phyloP scores from a whole-genome alignment of 2,113 vertebrate genomes.

The Gymnorhina tibicen region DNA sequence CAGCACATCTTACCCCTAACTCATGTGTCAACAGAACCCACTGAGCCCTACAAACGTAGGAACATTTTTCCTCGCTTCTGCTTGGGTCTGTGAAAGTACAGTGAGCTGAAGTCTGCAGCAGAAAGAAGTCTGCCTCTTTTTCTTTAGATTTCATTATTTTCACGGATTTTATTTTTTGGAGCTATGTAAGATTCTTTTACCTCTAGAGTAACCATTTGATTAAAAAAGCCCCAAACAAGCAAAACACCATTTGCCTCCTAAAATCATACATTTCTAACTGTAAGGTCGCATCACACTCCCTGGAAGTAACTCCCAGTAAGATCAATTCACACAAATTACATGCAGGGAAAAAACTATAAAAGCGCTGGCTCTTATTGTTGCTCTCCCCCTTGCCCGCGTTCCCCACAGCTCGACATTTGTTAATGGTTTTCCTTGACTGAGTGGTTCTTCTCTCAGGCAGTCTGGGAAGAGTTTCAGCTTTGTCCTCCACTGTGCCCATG shows the following conservation, averaged over 20 bases:
- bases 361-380: background rate
- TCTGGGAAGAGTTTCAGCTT: slow-evolving; percentile 38
- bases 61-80: background rate
- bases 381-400: background rate
- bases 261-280: background rate
- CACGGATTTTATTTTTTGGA: rapidly evolving
- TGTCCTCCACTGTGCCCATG: background rate
- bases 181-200: background rate
- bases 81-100: background rate
- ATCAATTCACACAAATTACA: background rate
- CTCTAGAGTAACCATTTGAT: background rate
- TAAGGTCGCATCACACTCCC: background rate
- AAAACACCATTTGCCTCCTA: background rate
- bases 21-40: background rate
- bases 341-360: background rate
- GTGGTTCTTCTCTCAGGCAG: background rate
- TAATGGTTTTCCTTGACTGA: background rate
- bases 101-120: background rate
- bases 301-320: background rate
- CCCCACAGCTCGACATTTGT: slow-evolving; percentile 26
- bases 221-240: background rate
- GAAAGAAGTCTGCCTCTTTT: background rate
- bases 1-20: background rate
- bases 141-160: background rate
- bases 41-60: background rate